phyloP scores from a whole-genome alignment of 2,888 invertebrate genomes.

The Mesochorus sp. region DNA sequence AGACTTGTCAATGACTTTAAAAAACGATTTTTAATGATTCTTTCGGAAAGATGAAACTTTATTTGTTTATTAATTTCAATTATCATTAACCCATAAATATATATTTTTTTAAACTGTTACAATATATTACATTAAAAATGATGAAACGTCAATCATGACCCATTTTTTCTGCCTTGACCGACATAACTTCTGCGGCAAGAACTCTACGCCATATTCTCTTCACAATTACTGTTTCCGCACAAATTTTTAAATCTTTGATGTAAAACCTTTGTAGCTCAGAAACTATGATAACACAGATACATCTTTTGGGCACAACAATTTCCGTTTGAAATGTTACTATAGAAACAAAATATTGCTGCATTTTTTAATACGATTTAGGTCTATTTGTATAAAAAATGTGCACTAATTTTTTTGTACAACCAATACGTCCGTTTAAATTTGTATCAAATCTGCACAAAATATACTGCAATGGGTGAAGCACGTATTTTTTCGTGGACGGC shows the following conservation, averaged over 20 bases:
- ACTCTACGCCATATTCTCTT: constrained; percentile 1
- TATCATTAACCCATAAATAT: not conserved
- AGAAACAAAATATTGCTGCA: not conserved
- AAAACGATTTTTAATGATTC: not conserved
- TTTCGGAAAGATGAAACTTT: not conserved
- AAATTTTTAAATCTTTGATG: not conserved
- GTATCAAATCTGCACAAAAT: not conserved
- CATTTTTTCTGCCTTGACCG: not conserved
- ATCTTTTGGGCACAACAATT: not conserved
- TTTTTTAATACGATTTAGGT: not conserved
- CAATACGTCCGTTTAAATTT: not conserved
- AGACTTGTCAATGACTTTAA: not conserved
- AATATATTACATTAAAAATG: not conserved
- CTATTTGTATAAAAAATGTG: not conserved
- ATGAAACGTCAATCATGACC: not conserved
- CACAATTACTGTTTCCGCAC: not conserved
- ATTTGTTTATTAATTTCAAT: constrained; percentile 1
- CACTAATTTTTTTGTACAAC: not conserved
- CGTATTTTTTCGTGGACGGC: not conserved
- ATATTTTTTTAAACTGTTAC: not conserved
- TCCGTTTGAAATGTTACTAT: not conserved
- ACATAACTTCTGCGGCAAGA: too few species aligned
- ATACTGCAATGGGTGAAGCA: not conserved
- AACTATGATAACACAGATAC: constrained; percentile 1
- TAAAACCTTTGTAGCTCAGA: not conserved